These are phyloP conservation scores for Calyptomena viridis DNA, from an alignment of 2,113 vertebrate species.

Conservation along the genomic window DNA sequence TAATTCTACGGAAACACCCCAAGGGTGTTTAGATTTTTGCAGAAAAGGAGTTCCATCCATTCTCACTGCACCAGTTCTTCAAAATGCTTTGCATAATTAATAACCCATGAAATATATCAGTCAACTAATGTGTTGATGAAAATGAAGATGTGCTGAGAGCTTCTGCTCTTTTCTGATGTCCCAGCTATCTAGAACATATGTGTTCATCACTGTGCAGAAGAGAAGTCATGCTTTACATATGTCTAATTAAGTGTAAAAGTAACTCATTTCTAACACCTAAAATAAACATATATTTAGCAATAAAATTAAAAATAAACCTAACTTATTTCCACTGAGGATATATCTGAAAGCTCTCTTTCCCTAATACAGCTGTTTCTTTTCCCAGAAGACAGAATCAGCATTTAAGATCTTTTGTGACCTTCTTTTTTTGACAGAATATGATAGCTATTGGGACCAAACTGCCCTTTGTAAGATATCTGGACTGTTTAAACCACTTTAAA, in stretches of 20 bases:
- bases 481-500: not conserved
- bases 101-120: conserved; percentile 54
- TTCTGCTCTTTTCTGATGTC: not conserved
- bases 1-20: conserved; percentile 18
- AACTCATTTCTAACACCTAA: not conserved
- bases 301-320: not conserved
- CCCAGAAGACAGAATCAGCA: not conserved
- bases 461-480: not conserved
- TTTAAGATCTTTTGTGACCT: not conserved
- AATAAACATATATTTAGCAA: not conserved
- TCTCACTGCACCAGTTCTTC: conserved; percentile 49
- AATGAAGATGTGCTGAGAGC: not conserved
- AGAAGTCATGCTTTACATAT: not conserved
- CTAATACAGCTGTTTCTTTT: not conserved
- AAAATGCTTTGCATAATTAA: conserved; percentile 62
- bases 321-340: not conserved
- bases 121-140: not conserved
- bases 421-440: not conserved
- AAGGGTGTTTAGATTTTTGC: conserved; percentile 33
- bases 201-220: not conserved
- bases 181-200: not conserved
- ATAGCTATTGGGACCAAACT: not conserved
- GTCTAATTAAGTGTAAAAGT: not conserved
- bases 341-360: not conserved
- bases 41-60: not conserved